Percentiles rank a stretch among this genome's conserved stretches.
Evolutionary conservation across 2,797 vertebrate species (phyloP).

Genomic region (Neoniphon sammara): DNA sequence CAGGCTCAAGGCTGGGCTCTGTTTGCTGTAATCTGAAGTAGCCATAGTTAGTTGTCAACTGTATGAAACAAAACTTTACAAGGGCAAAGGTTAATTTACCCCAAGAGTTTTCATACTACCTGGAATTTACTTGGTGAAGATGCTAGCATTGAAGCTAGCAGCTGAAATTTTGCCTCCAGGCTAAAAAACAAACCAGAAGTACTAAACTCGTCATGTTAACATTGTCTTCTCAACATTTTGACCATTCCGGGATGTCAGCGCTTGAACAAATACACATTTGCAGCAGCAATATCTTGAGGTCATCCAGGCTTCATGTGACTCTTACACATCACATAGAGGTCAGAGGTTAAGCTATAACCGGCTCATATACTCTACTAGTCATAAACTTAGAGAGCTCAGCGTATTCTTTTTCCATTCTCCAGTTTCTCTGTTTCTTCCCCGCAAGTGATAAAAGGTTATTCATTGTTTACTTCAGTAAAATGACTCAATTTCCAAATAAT

Average conservation of each 20-base stretch:
- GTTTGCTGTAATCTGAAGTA: too few species aligned
- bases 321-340: neutral
- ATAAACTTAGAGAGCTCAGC: conserved; percentile 9
- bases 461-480: conserved; percentile 26
- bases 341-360: neutral
- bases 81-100: too few species aligned
- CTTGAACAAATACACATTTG: neutral
- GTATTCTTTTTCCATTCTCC: conserved; percentile 44
- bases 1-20: too few species aligned
- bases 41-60: too few species aligned
- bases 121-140: too few species aligned
- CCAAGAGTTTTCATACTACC: too few species aligned
- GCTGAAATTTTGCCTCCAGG: too few species aligned
- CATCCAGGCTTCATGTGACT: neutral
- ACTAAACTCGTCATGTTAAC: too few species aligned
- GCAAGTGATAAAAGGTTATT: conserved; percentile 29
- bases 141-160: too few species aligned
- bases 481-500: conserved; percentile 21
- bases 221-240: neutral
- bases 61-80: too few species aligned
- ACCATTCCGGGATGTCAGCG: neutral
- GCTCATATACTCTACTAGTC: conserved; percentile 17
- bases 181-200: too few species aligned
- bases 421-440: conserved; percentile 15
- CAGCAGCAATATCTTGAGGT: neutral